A percentile compares a stretch with the other conserved stretches of the same genome.
Conservation (phyloP, 2,113 vertebrate genomes). For the Macquaria ambigua region DNA sequence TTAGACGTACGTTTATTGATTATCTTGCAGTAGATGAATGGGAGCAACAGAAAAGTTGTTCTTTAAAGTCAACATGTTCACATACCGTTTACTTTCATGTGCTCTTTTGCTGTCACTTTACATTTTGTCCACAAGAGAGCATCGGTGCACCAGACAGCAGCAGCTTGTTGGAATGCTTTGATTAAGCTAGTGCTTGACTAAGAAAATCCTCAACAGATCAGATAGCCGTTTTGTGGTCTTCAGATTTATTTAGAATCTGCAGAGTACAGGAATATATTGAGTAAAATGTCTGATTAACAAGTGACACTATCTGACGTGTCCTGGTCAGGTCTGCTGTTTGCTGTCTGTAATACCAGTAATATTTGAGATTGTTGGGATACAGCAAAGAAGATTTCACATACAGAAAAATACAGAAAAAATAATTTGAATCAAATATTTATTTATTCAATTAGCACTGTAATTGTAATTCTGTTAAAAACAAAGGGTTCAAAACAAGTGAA, state of each 20-base stretch:
- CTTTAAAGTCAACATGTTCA: neutral
- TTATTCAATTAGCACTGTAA: neutral
- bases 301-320: neutral
- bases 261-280: neutral
- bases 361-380: neutral
- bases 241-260: neutral
- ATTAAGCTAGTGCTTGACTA: neutral
- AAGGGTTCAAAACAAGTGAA: neutral
- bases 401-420: too few species aligned
- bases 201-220: neutral
- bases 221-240: neutral
- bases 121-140: constrained; percentile 54
- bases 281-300: neutral
- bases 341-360: neutral
- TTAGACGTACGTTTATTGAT: neutral
- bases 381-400: neutral
- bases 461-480: too few species aligned
- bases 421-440: neutral
- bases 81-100: neutral
- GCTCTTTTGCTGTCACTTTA: neutral
- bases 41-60: neutral
- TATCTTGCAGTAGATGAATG: neutral
- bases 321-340: too few species aligned
- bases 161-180: neutral
- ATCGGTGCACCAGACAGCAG: neutral